Conservation (phyloP, 2,888 invertebrate species). For the Harpagoxenus sublaevis region DNA sequence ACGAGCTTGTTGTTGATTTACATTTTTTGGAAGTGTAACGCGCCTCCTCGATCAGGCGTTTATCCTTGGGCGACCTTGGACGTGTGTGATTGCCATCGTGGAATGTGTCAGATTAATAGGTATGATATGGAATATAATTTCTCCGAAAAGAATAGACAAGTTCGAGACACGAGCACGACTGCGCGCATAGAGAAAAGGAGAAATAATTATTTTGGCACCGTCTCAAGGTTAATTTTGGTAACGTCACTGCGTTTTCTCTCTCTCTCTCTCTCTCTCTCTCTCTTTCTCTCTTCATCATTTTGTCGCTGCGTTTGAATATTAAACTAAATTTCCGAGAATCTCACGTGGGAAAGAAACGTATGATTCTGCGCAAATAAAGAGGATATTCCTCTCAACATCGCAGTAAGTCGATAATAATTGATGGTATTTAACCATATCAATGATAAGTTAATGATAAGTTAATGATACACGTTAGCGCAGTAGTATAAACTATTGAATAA, state of each 20-base stretch:
- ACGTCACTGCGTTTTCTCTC: neutral
- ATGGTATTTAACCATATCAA: slow-evolving; percentile 2
- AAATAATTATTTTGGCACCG: slow-evolving; percentile 44
- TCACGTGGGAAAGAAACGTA: neutral
- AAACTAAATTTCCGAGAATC: slow-evolving; percentile 4
- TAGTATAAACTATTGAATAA: neutral
- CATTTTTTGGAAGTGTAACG: slow-evolving; percentile 1
- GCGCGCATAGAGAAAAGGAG: slow-evolving; percentile 9
- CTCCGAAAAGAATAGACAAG: neutral
- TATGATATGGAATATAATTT: slow-evolving; percentile 50
- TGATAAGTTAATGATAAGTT: neutral
- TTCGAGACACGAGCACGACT: neutral
- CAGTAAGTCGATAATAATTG: neutral
- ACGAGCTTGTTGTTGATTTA: neutral
- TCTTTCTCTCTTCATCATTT: neutral
- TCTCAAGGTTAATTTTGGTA: slow-evolving; percentile 59
- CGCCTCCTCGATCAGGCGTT: neutral
- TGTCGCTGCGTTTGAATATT: neutral
- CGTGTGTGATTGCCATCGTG: slow-evolving; percentile 61
- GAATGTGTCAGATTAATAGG: slow-evolving; percentile 51
- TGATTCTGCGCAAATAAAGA: neutral
- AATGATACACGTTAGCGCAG: neutral
- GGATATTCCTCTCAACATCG: neutral
- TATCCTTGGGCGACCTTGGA: slow-evolving; percentile 50
- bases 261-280: neutral